Percentiles rank a stretch among this genome's conserved stretches.
Evolutionary conservation across 1,140 invertebrate species (phyloP).

Genomic region (Thaumetopoea pityocampa): DNA sequence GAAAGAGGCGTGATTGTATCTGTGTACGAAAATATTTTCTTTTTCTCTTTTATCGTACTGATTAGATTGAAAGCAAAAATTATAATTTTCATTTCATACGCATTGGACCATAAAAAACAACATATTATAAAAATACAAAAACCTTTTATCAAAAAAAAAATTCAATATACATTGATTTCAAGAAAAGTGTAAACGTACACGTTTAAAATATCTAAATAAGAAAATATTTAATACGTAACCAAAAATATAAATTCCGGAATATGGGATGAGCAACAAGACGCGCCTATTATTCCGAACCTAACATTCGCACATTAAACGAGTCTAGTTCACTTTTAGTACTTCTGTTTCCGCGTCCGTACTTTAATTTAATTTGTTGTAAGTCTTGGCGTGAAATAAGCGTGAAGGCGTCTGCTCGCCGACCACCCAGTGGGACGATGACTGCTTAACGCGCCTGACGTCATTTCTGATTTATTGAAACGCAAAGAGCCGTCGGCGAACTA

Average conservation of each 20-base stretch:
- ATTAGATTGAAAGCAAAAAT: too few species aligned
- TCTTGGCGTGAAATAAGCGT: constrained; percentile 54
- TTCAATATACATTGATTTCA: too few species aligned
- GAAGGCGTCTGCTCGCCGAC: constrained; percentile 52
- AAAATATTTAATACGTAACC: not conserved
- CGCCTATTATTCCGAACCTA: constrained; percentile 3
- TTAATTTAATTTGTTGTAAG: constrained; percentile 49
- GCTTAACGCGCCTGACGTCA: constrained; percentile 62
- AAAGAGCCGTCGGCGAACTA: constrained; percentile 36
- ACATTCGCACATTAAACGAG: constrained; percentile 5
- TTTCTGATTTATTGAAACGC: constrained; percentile 70
- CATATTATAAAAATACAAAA: too few species aligned
- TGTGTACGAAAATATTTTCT: too few species aligned
- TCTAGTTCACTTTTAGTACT: constrained; percentile 13
- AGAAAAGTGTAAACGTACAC: too few species aligned
- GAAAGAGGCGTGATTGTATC: too few species aligned
- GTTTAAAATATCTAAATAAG: too few species aligned
- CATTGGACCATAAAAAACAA: too few species aligned
- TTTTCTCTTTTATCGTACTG: too few species aligned
- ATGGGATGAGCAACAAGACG: not conserved
- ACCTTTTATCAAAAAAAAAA: too few species aligned
- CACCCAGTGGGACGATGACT: constrained; percentile 64
- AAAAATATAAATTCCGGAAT: constrained; percentile 2
- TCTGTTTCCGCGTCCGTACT: constrained; percentile 43
- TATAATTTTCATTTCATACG: too few species aligned